phyloP scores from a whole-genome alignment of 2,888 invertebrate genomes.

The Hirtodrosophila trivittata region DNA sequence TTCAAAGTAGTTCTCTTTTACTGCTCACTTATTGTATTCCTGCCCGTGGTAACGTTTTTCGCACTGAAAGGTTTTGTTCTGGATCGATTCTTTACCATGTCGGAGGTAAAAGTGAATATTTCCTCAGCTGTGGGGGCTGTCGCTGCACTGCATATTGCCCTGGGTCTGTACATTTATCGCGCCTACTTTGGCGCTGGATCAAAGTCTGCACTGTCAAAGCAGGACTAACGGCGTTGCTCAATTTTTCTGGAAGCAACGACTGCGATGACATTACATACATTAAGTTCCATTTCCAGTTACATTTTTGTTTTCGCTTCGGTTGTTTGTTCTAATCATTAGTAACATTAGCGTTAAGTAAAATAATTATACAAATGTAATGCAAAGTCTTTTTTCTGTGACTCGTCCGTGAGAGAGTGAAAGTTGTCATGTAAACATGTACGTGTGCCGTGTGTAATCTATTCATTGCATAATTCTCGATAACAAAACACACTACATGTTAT shows the following conservation, averaged over 20 bases:
- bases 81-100: conserved; percentile 86
- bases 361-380: conserved; percentile 29
- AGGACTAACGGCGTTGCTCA: conserved; percentile 46
- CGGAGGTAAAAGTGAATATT: conserved; percentile 88
- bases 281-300: conserved; percentile 56
- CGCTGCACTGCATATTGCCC: conserved; percentile 89
- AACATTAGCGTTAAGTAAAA: conserved; percentile 53
- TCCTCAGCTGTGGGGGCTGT: conserved; percentile 91
- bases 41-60: conserved; percentile 91
- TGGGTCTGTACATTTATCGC: conserved; percentile 91
- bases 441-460: conserved; percentile 43
- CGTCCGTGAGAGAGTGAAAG: conserved; percentile 35
- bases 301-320: conserved; percentile 42
- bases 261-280: conserved; percentile 35
- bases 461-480: conserved; percentile 68
- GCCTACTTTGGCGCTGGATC: conserved; percentile 87
- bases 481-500: conserved; percentile 37
- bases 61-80: conserved; percentile 88
- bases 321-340: conserved; percentile 44
- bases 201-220: conserved; percentile 45
- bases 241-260: not conserved
- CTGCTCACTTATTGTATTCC: conserved; percentile 89
- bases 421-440: conserved; percentile 31
- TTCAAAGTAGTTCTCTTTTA: conserved; percentile 91
- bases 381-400: conserved; percentile 6